phyloP scores from a whole-genome alignment of 2,888 invertebrate species.

The Cephus pulcher region DNA sequence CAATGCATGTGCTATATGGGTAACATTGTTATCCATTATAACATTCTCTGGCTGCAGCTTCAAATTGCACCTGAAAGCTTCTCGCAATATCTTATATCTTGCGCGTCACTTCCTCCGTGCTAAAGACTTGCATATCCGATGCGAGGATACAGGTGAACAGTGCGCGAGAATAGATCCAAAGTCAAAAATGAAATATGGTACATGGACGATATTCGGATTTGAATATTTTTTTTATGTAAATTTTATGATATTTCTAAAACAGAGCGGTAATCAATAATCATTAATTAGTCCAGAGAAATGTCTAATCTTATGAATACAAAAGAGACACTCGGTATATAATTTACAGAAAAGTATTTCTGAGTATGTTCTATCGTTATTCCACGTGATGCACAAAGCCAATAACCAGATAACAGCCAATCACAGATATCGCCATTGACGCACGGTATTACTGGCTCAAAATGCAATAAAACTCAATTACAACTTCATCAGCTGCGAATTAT shows the following conservation, averaged over 20 bases:
- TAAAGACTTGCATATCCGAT: constrained; percentile 9
- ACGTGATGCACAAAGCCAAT: neutral
- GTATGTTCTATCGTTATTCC: constrained; percentile 51
- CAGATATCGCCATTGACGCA: neutral
- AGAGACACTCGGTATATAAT: neutral
- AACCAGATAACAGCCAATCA: neutral
- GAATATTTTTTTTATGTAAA: neutral
- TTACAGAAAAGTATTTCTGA: constrained; percentile 23
- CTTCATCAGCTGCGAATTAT: constrained; percentile 42
- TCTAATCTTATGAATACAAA: neutral
- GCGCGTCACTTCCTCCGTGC: constrained; percentile 1
- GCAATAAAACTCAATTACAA: constrained; percentile 56
- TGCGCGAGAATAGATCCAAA: neutral
- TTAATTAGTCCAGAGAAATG: no score
- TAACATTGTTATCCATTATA: no score
- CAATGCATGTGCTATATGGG: no score
- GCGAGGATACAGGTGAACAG: neutral
- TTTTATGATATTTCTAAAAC: no score
- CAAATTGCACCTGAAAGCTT: neutral
- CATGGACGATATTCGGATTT: neutral
- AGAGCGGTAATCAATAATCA: no score
- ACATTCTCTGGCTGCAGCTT: no score
- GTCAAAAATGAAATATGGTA: constrained; percentile 27
- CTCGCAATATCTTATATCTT: constrained; percentile 16
- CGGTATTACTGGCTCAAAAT: constrained; percentile 49